Base-by-base conservation (phyloP, 2,113 vertebrate genomes). In the Cyanoliseus patagonus region DNA sequence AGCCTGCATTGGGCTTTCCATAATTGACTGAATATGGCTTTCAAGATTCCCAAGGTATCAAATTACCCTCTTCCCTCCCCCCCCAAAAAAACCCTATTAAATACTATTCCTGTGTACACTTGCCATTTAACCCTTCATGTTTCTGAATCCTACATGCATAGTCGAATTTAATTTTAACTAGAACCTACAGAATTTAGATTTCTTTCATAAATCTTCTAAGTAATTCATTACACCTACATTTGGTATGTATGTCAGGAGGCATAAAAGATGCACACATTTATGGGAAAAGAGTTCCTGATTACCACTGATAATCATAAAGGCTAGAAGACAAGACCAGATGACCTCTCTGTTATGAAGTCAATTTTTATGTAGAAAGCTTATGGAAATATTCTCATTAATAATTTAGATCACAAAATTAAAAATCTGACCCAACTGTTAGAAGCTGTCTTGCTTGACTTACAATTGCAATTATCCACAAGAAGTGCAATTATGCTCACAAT, bases 341-440 rank as follows among this genome's bases (percentile, higher is more conserved):
- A 95, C 76, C 86, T 83, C 44, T 75, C 35, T 68, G 66, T 73
- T 94, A 92, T 70, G n/a, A 87, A 89, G 86, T 89, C 90, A 94
- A 92, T 95, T 97, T 95, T 97, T 93, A 95, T 92, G 82, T 46
- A 67, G 72, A 95, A 86, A 96, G 82, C 47, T 92, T 94, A 88
- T 73, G 59, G 89, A 96, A 95, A 80, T 87, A 82, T 64, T 80
- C 67, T 30, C 64, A 95, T 98, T 95, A 97, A 97, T 98, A 98
- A 97, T 98, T 98, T 94, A 97, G 67, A 76, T 89, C 63, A 78
- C 7, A 85, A 93, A 97, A 97, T 96, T 97, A 96, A 98, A 97
- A 95, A 84, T 80, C 83, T 93, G 91, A 89, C 46, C 95, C 81
- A 92, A 86, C 57, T 88, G 61, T 86, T 97, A 95, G 41, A 95